Evolutionary conservation across 2,797 vertebrate genomes (phyloP).

Genomic region (Spinus pinus): DNA sequence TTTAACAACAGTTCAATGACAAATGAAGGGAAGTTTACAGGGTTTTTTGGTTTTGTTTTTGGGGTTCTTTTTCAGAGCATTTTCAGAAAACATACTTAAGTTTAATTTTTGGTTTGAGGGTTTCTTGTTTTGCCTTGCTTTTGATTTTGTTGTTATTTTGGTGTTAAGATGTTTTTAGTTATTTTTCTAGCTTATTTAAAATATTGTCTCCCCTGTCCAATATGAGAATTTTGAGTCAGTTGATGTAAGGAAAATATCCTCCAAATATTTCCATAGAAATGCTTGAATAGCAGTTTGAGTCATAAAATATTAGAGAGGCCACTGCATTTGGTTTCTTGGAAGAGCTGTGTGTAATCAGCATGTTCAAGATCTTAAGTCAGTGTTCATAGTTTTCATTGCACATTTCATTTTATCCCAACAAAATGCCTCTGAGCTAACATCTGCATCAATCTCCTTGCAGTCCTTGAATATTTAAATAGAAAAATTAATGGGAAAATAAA

Average conservation of each 20-base stretch:
- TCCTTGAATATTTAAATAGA: not conserved
- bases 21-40: rapidly evolving
- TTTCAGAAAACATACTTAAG: not conserved
- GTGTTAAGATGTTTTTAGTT: not conserved
- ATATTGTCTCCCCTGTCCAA: not conserved
- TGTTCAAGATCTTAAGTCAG: not conserved
- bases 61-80: not conserved
- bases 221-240: not conserved
- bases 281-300: not conserved
- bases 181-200: not conserved
- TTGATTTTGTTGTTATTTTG: not conserved
- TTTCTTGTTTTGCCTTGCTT: not conserved
- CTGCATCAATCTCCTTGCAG: not conserved
- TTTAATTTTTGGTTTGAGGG: not conserved
- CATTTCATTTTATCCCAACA: not conserved
- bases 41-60: rapidly evolving
- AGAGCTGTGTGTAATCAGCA: not conserved
- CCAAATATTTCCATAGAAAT: not conserved
- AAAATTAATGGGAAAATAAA: not conserved
- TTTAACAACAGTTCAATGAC: not conserved
- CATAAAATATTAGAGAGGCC: not conserved
- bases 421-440: not conserved
- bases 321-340: not conserved
- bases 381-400: not conserved
- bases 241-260: not conserved